These are phyloP conservation scores for Oxygymnocypris stewartii DNA, from an alignment of 2,113 vertebrate genomes.

Conservation along the genomic window DNA sequence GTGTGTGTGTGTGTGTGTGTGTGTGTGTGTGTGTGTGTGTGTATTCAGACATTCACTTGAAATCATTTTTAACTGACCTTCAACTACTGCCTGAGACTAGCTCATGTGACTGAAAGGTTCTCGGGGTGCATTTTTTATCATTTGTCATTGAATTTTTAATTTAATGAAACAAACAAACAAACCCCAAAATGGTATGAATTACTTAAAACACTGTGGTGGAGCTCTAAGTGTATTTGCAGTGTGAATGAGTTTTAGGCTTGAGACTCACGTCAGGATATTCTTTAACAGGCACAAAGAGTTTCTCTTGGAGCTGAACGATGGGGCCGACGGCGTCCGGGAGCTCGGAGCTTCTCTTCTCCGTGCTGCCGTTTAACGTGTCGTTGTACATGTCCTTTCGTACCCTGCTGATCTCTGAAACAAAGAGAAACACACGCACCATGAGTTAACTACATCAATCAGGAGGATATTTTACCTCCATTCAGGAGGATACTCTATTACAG, in stretches of 20 bases:
- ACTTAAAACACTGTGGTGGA: neutral
- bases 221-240: neutral
- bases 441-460: constrained; percentile 3
- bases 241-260: neutral
- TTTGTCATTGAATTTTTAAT: constrained; percentile 8
- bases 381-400: constrained; percentile 97
- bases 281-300: constrained; percentile 94
- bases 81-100: constrained; percentile 6
- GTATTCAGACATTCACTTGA: neutral
- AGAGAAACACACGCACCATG: constrained; percentile 48
- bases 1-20: constrained; percentile 29
- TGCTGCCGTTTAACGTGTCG: constrained; percentile 89
- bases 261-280: constrained; percentile 92
- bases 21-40: constrained; percentile 17
- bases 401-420: constrained; percentile 89
- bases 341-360: constrained; percentile 86
- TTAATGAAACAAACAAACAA: constrained; percentile 6
- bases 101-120: constrained; percentile 1
- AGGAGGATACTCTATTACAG: neutral
- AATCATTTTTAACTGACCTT: constrained; percentile 31
- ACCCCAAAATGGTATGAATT: neutral
- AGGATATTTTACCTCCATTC: too few relatives aligned
- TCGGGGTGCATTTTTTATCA: constrained; percentile 1
- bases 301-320: constrained; percentile 90
- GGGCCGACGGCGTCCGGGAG: constrained; percentile 89